phyloP scores from a whole-genome alignment of 2,113 vertebrate genomes.

The Psophia crepitans region DNA sequence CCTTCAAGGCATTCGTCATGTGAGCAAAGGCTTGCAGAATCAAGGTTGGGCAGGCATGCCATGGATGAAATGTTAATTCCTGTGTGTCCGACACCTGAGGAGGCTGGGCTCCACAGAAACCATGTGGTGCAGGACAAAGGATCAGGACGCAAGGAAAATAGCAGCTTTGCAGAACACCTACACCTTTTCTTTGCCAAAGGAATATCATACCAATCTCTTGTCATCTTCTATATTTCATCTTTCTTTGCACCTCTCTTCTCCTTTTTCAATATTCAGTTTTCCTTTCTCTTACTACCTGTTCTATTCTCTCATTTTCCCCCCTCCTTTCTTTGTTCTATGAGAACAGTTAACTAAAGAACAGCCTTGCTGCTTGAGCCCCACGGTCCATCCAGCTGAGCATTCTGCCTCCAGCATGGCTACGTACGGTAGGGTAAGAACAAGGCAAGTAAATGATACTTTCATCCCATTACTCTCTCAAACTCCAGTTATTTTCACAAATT shows the following conservation, averaged over 20 bases:
- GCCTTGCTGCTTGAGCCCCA: not conserved
- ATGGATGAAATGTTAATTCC: conserved; percentile 42
- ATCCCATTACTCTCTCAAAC: not conserved
- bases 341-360: not conserved
- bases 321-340: not conserved
- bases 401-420: not conserved
- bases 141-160: conserved; percentile 11
- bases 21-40: conserved; percentile 46
- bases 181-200: not conserved
- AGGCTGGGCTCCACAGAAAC: not conserved
- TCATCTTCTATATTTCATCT: not conserved
- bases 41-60: conserved; percentile 1
- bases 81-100: not conserved
- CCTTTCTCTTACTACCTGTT: not conserved
- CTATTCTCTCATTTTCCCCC: not conserved
- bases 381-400: not conserved
- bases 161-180: conserved; percentile 19
- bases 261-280: not conserved
- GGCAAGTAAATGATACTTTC: not conserved
- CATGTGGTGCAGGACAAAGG: not conserved
- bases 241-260: not conserved
- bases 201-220: not conserved
- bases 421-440: not conserved
- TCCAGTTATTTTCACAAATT: not conserved
- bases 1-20: conserved; percentile 25